Conservation (phyloP, 2,888 invertebrate species). For the Melikaiella ostensackeni region DNA sequence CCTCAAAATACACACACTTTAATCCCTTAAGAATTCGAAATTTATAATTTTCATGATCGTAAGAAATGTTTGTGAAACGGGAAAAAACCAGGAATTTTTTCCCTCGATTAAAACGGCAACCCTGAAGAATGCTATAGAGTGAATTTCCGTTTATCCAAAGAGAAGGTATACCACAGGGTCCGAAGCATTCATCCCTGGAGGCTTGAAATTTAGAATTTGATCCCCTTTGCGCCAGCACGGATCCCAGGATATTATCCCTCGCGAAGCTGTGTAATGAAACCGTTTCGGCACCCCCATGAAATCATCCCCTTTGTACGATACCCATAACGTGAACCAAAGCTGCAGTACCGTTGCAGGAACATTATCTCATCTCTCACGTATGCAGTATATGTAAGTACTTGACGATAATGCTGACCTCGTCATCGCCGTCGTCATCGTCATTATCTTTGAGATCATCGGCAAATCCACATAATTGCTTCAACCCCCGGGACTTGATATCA, state of each 20-base stretch:
- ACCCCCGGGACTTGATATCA: slow-evolving; percentile 53
- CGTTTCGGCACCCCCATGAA: slow-evolving; percentile 73
- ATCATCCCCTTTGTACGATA: slow-evolving; percentile 63
- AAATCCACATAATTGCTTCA: slow-evolving; percentile 64
- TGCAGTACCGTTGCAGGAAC: slow-evolving; percentile 41
- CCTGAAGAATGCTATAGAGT: slow-evolving; percentile 17
- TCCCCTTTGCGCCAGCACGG: slow-evolving; percentile 68
- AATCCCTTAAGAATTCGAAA: too few species aligned
- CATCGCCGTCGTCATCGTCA: slow-evolving; percentile 56
- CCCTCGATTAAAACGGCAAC: too few species aligned
- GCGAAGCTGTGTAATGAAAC: slow-evolving; percentile 75
- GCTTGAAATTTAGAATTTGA: slow-evolving; percentile 66
- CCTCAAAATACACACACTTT: too few species aligned
- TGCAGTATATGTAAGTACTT: slow-evolving; percentile 11
- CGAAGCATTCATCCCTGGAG: slow-evolving; percentile 61
- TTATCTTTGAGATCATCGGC: slow-evolving; percentile 59
- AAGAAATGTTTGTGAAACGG: too few species aligned
- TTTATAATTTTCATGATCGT: too few species aligned
- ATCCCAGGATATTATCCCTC: slow-evolving; percentile 71
- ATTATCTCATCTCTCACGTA: slow-evolving; percentile 21
- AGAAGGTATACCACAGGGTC: slow-evolving; percentile 34
- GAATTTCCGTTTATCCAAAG: slow-evolving; percentile 48
- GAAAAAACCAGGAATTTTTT: too few species aligned
- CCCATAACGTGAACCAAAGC: slow-evolving; percentile 41
- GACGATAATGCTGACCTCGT: slow-evolving; percentile 40